Evolutionary conservation across 1,140 invertebrate species (phyloP).

Genomic region (Sarcophaga bullata): DNA sequence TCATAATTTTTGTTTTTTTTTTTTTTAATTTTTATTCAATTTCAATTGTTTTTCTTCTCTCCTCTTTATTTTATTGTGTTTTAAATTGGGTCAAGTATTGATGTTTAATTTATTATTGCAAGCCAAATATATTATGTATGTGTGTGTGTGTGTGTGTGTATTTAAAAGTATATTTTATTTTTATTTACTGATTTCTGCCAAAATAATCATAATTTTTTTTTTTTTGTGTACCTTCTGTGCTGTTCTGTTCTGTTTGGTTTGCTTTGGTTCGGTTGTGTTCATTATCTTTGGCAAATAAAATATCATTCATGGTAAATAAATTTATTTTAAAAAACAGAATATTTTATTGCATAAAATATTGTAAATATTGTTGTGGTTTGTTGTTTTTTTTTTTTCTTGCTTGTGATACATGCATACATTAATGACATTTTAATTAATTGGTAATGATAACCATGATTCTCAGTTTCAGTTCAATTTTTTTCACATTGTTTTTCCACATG

Average conservation of each 20-base stretch:
- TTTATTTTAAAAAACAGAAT: neutral
- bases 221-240: too few relatives aligned
- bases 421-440: constrained; percentile 41
- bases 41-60: too few relatives aligned
- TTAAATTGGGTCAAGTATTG: constrained; percentile 10
- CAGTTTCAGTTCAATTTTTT: neutral
- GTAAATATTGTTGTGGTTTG: constrained; percentile 12
- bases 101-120: constrained; percentile 6
- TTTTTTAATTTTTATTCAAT: neutral
- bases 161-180: neutral
- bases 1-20: neutral
- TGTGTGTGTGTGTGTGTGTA: too few relatives aligned
- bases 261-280: neutral
- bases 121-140: too few relatives aligned
- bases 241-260: too few relatives aligned
- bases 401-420: constrained; percentile 39
- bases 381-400: constrained; percentile 43
- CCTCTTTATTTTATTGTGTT: neutral
- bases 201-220: neutral
- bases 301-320: neutral
- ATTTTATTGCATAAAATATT: neutral
- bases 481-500: too few relatives aligned
- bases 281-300: neutral
- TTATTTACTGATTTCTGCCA: neutral
- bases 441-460: constrained; percentile 3